These are phyloP conservation scores for Tragulus kanchil DNA, from an alignment of 2,113 vertebrate species.

Conservation along the genomic window DNA sequence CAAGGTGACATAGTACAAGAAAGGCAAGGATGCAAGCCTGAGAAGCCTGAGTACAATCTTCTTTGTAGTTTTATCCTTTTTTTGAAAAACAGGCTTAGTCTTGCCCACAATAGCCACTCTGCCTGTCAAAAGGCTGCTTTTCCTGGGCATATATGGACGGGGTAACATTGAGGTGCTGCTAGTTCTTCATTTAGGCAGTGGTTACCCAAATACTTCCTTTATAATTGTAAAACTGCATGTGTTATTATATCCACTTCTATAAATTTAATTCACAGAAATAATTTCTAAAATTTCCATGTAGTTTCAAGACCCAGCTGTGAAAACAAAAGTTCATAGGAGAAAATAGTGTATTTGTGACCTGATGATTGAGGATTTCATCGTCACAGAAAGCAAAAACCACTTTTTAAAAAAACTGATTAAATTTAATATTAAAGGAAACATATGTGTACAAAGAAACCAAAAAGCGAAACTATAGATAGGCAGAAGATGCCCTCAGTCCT, in stretches of 20 bases:
- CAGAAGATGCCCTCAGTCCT: neutral
- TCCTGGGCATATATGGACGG: too few species aligned
- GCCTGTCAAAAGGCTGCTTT: too few species aligned
- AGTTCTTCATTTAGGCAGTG: neutral
- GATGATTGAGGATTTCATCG: neutral
- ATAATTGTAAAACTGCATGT: neutral
- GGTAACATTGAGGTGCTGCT: neutral
- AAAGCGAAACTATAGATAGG: neutral
- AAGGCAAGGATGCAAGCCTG: neutral
- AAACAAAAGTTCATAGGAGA: constrained; percentile 3
- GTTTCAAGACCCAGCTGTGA: neutral
- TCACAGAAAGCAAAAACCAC: neutral
- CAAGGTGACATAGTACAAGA: neutral
- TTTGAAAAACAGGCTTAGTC: too few species aligned
- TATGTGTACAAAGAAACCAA: neutral
- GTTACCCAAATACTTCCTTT: neutral
- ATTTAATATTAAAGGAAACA: neutral
- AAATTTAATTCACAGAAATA: constrained; percentile 39
- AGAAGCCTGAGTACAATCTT: too few species aligned
- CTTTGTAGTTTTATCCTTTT: too few species aligned
- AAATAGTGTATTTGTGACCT: neutral
- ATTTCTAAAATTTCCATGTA: neutral
- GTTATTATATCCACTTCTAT: neutral
- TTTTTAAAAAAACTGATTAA: neutral
- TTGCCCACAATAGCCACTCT: too few species aligned